Conservation (phyloP, 2,797 vertebrate species). For the Pogonophryne albipinna region DNA sequence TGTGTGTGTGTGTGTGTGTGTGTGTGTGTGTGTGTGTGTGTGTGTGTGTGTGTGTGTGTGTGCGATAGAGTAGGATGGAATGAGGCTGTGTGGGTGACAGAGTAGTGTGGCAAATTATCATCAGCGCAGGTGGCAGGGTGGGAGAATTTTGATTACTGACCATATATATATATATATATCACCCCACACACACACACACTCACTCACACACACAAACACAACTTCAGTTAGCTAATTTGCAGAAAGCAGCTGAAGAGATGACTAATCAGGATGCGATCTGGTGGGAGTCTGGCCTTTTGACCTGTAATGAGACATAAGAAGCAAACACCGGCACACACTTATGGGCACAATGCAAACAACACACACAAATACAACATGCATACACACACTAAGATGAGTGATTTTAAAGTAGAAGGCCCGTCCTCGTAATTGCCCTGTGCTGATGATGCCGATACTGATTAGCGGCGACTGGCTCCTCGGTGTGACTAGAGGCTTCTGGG, state of each 20-base stretch:
- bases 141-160: slow-evolving; percentile 72
- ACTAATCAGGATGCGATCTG: slow-evolving; percentile 69
- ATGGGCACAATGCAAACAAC: slow-evolving; percentile 20
- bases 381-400: not conserved
- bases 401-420: slow-evolving; percentile 28
- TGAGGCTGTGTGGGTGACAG: slow-evolving; percentile 63
- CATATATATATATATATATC: slow-evolving; percentile 10
- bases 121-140: slow-evolving; percentile 62
- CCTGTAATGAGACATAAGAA: slow-evolving; percentile 64
- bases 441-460: slow-evolving; percentile 63
- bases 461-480: slow-evolving; percentile 51
- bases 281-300: slow-evolving; percentile 65
- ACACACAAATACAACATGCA: slow-evolving; percentile 22
- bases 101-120: slow-evolving; percentile 68
- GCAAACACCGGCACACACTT: slow-evolving; percentile 20
- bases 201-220: slow-evolving; percentile 22
- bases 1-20: slow-evolving; percentile 8
- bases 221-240: slow-evolving; percentile 65
- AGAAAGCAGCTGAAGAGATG: slow-evolving; percentile 55
- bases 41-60: not conserved
- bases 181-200: slow-evolving; percentile 3
- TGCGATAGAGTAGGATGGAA: slow-evolving; percentile 44
- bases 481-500: slow-evolving; percentile 50
- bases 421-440: slow-evolving; percentile 47
- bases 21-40: too few species aligned